Percentiles rank a stretch among this genome's conserved stretches.
phyloP scores from a whole-genome alignment of 2,113 vertebrate species.

The Alligator mississippiensis region DNA sequence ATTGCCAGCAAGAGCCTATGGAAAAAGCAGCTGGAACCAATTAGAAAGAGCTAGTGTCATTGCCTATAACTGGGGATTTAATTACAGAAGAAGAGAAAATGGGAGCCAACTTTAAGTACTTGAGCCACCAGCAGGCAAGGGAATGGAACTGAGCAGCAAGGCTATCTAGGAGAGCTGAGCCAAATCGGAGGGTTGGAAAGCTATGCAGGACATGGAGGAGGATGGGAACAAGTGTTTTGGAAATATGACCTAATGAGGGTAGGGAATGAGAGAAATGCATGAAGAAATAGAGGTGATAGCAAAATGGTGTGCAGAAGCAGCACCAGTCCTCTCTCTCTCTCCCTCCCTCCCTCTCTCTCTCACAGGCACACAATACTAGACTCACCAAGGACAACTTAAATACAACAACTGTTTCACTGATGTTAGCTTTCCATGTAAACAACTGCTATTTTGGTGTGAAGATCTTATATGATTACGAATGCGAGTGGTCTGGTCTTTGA shows the following conservation, averaged over 20 bases:
- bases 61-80: rapidly evolving
- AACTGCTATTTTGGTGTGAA: neutral
- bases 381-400: neutral
- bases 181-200: neutral
- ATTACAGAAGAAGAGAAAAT: neutral
- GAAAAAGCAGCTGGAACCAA: neutral
- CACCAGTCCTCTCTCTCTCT: neutral
- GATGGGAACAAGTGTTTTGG: too few species aligned
- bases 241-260: too few species aligned
- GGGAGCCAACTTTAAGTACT: neutral
- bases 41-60: rapidly evolving
- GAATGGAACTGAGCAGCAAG: neutral
- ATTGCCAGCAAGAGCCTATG: rapidly evolving
- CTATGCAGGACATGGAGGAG: too few species aligned
- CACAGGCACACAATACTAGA: neutral
- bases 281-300: neutral
- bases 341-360: too few species aligned
- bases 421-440: neutral
- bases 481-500: neutral
- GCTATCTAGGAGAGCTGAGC: neutral
- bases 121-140: neutral
- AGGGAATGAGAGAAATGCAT: too few species aligned
- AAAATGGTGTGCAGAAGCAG: neutral
- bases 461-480: neutral
- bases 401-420: neutral